phyloP scores from a whole-genome alignment of 2,113 vertebrate genomes.

The Upupa epops region DNA sequence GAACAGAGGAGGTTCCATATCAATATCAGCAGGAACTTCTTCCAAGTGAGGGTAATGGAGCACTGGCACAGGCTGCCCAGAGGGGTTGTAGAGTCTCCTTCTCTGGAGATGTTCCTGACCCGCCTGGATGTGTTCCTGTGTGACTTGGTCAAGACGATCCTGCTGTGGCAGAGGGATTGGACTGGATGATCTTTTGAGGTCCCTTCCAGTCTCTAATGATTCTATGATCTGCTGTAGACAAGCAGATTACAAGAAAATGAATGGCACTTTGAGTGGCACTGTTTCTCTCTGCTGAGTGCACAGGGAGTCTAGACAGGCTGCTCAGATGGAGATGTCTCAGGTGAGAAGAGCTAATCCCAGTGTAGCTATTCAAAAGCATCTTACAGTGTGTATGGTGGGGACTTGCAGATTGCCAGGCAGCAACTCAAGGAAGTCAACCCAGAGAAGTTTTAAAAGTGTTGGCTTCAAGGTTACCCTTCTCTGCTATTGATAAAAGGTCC shows the following conservation, averaged over 20 bases:
- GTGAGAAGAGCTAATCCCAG: background rate
- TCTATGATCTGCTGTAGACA: background rate
- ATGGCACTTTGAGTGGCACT: background rate
- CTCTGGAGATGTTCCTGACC: no score
- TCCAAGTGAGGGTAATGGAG: no score
- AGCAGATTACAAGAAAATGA: background rate
- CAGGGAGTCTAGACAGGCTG: background rate
- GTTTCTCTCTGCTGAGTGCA: background rate
- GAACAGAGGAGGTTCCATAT: no score
- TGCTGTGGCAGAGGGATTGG: no score
- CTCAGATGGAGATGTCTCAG: background rate
- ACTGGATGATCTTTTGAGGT: no score
- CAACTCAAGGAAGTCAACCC: background rate
- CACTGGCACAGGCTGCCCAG: no score
- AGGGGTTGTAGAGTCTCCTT: no score
- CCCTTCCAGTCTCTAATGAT: no score
- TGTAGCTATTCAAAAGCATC: background rate
- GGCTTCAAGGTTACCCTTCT: background rate
- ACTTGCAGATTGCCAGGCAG: background rate
- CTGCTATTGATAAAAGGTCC: background rate
- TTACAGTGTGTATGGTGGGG: rapidly evolving
- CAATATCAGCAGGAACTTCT: no score
- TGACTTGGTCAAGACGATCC: no score
- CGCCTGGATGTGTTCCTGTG: no score
- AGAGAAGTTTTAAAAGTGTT: background rate